A percentile compares a stretch with the other conserved stretches of the same genome.
phyloP scores from a whole-genome alignment of 2,888 invertebrate genomes.

The Palloptera scutellata region DNA sequence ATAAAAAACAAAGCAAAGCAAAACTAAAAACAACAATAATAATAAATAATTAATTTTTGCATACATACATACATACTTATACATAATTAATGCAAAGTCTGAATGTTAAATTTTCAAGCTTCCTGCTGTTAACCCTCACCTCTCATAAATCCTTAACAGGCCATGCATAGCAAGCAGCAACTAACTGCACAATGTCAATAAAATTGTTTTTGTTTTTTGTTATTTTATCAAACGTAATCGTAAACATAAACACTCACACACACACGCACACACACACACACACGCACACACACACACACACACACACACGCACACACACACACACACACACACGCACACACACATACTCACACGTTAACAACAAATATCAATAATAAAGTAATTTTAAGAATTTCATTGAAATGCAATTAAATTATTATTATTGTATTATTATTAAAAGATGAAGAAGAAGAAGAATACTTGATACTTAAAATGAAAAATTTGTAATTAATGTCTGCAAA shows the following conservation, averaged over 20 bases:
- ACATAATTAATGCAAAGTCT: constrained; percentile 7
- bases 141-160: too few species aligned
- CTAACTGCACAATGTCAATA: neutral
- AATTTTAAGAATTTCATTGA: constrained; percentile 12
- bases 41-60: constrained; percentile 13
- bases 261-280: constrained; percentile 12
- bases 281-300: constrained; percentile 13
- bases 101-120: neutral
- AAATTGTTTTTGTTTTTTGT: neutral
- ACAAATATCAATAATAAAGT: constrained; percentile 7
- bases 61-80: constrained; percentile 4
- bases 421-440: too few species aligned
- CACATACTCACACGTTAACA: constrained; percentile 14
- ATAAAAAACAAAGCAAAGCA: constrained; percentile 1
- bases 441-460: constrained; percentile 1
- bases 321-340: constrained; percentile 8
- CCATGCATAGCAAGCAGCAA: constrained; percentile 10
- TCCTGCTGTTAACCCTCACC: neutral
- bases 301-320: neutral
- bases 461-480: neutral
- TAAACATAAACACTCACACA: constrained; percentile 9
- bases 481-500: constrained; percentile 19
- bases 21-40: constrained; percentile 21
- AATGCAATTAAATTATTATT: constrained; percentile 19
- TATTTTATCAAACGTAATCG: constrained; percentile 1